Evolutionary conservation across 2,113 vertebrate genomes (phyloP).

Genomic region (Paramisgurnus dabryanus): DNA sequence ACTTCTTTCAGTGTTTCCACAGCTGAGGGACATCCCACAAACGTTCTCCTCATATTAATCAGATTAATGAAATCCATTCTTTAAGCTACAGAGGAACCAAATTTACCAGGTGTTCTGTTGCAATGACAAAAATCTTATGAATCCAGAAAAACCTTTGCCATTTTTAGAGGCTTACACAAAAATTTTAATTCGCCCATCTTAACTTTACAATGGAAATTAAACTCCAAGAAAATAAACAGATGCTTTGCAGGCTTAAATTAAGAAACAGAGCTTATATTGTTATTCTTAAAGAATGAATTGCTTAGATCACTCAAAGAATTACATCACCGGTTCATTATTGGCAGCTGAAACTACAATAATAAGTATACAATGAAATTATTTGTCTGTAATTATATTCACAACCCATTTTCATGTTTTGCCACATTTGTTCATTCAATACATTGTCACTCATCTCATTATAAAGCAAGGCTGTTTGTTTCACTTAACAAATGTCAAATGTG

Average conservation of each 20-base stretch:
- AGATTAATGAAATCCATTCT: conserved; percentile 8
- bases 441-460: too few relatives aligned
- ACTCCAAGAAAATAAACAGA: neutral
- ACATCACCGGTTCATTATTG: neutral
- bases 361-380: conserved; percentile 20
- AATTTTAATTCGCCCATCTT: neutral
- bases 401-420: neutral
- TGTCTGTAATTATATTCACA: neutral
- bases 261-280: neutral
- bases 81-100: neutral
- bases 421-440: too few relatives aligned
- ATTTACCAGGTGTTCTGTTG: conserved; percentile 4
- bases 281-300: neutral
- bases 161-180: neutral
- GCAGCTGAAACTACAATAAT: conserved; percentile 17
- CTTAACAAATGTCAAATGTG: too few relatives aligned
- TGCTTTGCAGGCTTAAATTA: neutral
- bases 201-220: neutral
- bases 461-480: too few relatives aligned
- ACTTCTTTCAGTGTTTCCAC: conserved; percentile 35
- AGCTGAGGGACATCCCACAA: conserved; percentile 20
- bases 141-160: neutral
- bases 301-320: neutral
- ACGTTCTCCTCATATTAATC: conserved; percentile 8
- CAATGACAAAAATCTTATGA: neutral